Percentiles rank a stretch among this genome's conserved stretches.
Evolutionary conservation across 2,888 invertebrate species (phyloP).

Genomic region (Timema podura): DNA sequence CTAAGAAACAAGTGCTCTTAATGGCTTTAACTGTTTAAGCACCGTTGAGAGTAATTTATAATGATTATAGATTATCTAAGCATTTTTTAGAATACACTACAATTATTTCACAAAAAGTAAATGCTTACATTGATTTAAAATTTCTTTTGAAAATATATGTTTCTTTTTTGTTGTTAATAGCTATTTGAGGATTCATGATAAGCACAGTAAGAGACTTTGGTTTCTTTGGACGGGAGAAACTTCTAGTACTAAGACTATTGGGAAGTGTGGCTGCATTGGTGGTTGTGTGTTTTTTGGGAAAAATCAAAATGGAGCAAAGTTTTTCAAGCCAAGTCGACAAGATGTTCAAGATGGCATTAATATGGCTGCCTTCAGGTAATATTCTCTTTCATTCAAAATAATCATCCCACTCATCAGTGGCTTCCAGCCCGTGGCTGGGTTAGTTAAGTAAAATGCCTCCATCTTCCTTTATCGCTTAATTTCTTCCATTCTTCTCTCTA

Average conservation of each 20-base stretch:
- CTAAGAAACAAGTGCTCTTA: no score
- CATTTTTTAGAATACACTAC: no score
- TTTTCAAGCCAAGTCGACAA: slow-evolving; percentile 79
- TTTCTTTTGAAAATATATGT: slow-evolving; percentile 13
- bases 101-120: slow-evolving; percentile 7
- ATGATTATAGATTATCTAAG: no score
- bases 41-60: no score
- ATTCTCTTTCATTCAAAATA: slow-evolving; percentile 25
- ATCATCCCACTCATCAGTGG: no score
- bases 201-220: slow-evolving; percentile 81
- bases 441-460: no score
- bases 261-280: slow-evolving; percentile 91
- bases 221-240: slow-evolving; percentile 83
- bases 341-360: slow-evolving; percentile 80
- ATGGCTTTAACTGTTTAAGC: no score
- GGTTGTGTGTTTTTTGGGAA: slow-evolving; percentile 93
- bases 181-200: slow-evolving; percentile 78
- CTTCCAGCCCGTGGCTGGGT: no score
- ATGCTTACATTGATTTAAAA: neutral
- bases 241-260: slow-evolving; percentile 52
- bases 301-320: slow-evolving; percentile 82
- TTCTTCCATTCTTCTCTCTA: no score
- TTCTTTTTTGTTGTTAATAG: slow-evolving; percentile 36
- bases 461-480: no score
- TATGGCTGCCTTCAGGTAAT: slow-evolving; percentile 69